Base-by-base conservation (phyloP, 92 coral and sea anemone genomes). In the Montipora capitata region DNA sequence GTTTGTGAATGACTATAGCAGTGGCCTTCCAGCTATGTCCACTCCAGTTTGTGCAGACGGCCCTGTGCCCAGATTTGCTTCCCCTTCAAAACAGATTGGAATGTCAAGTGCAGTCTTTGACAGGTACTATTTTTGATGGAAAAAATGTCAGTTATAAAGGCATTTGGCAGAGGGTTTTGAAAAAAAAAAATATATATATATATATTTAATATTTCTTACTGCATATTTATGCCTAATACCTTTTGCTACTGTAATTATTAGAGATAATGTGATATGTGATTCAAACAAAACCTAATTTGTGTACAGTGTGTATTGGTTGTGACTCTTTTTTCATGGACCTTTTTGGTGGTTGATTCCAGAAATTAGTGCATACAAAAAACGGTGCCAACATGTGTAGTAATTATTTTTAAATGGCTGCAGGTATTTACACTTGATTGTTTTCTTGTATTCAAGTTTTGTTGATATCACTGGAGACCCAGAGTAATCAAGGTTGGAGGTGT, bases 381-480 rank as follows among this genome's bases (percentile, higher is more conserved):
- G 70, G 70, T 17, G 41, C 70, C 70, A 65, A 65, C 70, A 65
- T 65, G 70, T 65, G 70, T 65, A 40, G 7, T 65, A 65, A 65
- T 6, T 65, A 65, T 65, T 65, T 65, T 65, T 65, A 65, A 38
- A 65, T 65, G 70, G 70, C 70, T 65, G 70, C 70, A 65, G 41
- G 0, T 54, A 54, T 1, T 54, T 54, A 54, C 59, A 54, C 27
- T 40, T 14, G 17, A 9, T 40, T 43, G 14, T 43, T 70, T 70
- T 12, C 38, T 65, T 20, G 38, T 38, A 65, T 18, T 65, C 71
- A 70, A 70, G 75, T 70, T 3, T 70, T 70, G 75, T 40, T 70
- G 75, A 70, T 70, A 70, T 70, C 75, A 70, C 20, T 14, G 75
- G 75, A 40, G 75, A 70, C 41, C 75, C 75, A 70, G 75, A 70